Percentiles rank a stretch among this genome's conserved stretches.
Evolutionary conservation across 2,888 invertebrate genomes (phyloP).

Genomic region (Marasmarcha lunaedactyla): DNA sequence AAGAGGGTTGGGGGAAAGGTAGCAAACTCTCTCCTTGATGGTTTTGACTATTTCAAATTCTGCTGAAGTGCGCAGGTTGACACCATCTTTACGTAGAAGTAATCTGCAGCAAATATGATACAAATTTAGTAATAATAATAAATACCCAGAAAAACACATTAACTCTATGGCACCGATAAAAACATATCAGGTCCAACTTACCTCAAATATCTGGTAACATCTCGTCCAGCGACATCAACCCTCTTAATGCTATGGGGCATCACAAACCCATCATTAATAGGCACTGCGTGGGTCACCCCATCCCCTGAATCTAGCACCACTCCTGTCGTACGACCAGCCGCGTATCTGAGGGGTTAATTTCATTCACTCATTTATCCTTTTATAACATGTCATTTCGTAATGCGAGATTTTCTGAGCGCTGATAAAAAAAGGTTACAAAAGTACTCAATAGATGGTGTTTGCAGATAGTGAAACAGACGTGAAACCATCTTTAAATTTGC

Average conservation of each 20-base stretch:
- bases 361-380: no score
- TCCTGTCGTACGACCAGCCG: conserved; percentile 97
- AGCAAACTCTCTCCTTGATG: conserved; percentile 96
- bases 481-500: no score
- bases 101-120: conserved; percentile 69
- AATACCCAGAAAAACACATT: no score
- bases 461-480: background rate
- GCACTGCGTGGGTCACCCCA: conserved; percentile 99
- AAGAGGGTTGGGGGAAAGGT: conserved; percentile 92
- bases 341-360: no score
- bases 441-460: no score
- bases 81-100: conserved; percentile 95
- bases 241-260: conserved; percentile 98
- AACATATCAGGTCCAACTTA: no score
- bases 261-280: conserved; percentile 98
- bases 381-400: no score
- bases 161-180: no score
- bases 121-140: background rate
- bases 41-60: conserved; percentile 97
- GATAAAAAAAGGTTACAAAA: background rate
- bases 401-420: no score
- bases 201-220: conserved; percentile 93
- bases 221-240: conserved; percentile 97
- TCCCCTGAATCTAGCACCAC: conserved; percentile 98
- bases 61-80: conserved; percentile 95